Conservation (phyloP, 2,113 vertebrate species). For the Tenebrosternarchus preto region DNA sequence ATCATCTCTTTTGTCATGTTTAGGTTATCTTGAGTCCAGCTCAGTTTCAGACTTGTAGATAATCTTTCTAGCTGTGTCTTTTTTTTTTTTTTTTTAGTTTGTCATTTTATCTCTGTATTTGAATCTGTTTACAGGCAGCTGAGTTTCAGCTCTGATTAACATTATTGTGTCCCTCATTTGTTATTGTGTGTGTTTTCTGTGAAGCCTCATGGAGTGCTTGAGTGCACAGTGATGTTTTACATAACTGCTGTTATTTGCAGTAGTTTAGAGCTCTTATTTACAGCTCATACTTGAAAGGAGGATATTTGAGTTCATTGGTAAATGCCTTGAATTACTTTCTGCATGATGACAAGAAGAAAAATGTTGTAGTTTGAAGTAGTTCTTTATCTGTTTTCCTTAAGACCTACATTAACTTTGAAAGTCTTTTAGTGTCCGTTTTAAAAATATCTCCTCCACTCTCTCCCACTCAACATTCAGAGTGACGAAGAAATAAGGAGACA, state of each 20-base stretch:
- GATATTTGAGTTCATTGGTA: slow-evolving; percentile 38
- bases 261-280: too few species aligned
- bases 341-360: slow-evolving; percentile 62
- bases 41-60: too few species aligned
- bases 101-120: too few species aligned
- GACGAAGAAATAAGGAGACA: slow-evolving; percentile 69
- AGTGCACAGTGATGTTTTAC: slow-evolving; percentile 41
- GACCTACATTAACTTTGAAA: slow-evolving; percentile 1
- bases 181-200: too few species aligned
- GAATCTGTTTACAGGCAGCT: too few species aligned
- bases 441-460: slow-evolving; percentile 5
- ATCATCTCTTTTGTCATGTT: too few species aligned
- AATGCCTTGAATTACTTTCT: slow-evolving; percentile 57
- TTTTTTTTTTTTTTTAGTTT: too few species aligned
- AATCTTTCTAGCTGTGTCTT: too few species aligned
- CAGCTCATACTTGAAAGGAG: too few species aligned
- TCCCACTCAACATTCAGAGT: slow-evolving; percentile 37
- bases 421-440: neutral
- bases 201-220: neutral
- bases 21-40: too few species aligned
- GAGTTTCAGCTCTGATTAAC: too few species aligned
- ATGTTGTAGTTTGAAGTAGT: slow-evolving; percentile 21
- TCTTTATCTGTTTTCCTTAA: neutral
- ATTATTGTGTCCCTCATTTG: too few species aligned
- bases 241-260: slow-evolving; percentile 36